Evolutionary conservation across 2,888 invertebrate genomes (phyloP).

Genomic region (Drosophila diplacantha): DNA sequence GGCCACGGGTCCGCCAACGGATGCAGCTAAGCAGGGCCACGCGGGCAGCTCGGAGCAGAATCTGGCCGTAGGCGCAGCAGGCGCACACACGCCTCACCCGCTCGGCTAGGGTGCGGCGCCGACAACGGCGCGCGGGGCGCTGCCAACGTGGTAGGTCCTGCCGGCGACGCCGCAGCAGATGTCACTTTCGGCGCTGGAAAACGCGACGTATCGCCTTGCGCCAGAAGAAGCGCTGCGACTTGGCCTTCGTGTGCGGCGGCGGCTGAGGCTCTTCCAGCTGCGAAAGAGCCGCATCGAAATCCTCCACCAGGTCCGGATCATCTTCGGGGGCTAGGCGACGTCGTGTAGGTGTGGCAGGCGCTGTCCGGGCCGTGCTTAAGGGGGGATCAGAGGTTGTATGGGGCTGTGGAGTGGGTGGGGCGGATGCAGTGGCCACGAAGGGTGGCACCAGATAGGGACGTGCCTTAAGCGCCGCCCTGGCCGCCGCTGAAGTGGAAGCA

Average conservation of each 20-base stretch:
- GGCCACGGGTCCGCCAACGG: constrained; percentile 68
- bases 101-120: constrained; percentile 56
- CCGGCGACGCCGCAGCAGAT: constrained; percentile 59
- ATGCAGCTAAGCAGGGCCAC: constrained; percentile 66
- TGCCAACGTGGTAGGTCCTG: constrained; percentile 65
- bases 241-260: constrained; percentile 37
- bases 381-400: constrained; percentile 31
- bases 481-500: constrained; percentile 64
- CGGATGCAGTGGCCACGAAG: constrained; percentile 51
- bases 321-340: constrained; percentile 13
- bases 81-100: constrained; percentile 61
- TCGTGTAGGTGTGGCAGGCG: constrained; percentile 58
- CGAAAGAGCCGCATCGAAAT: constrained; percentile 27
- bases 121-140: constrained; percentile 54
- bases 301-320: constrained; percentile 27
- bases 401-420: constrained; percentile 59
- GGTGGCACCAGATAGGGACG: constrained; percentile 51
- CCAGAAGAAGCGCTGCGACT: constrained; percentile 72
- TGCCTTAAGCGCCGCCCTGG: constrained; percentile 55
- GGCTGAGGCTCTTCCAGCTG: constrained; percentile 36
- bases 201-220: constrained; percentile 74
- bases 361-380: constrained; percentile 49
- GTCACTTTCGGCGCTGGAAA: constrained; percentile 71
- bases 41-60: constrained; percentile 57
- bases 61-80: constrained; percentile 64